phyloP scores from a whole-genome alignment of 2,113 vertebrate genomes.

The Seriola quinqueradiata region DNA sequence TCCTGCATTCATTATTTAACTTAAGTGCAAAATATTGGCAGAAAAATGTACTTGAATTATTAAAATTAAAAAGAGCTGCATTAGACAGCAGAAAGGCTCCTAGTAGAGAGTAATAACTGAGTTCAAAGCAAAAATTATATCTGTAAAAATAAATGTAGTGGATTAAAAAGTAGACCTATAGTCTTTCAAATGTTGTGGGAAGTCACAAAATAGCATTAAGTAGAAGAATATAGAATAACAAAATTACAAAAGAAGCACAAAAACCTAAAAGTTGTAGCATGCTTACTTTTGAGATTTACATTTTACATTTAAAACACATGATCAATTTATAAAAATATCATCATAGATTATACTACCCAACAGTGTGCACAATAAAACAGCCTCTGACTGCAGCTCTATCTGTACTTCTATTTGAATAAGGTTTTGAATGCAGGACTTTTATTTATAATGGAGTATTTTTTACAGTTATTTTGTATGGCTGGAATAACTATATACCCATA shows the following conservation, averaged over 20 bases:
- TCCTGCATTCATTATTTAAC: not conserved
- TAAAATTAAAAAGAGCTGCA: not conserved
- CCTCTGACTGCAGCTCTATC: not conserved
- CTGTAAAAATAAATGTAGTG: not conserved
- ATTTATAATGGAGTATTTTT: not conserved
- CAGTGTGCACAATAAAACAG: not conserved
- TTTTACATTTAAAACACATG: not conserved
- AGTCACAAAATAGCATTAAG: too few species aligned
- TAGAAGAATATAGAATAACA: too few species aligned
- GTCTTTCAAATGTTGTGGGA: not conserved
- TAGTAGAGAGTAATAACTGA: not conserved
- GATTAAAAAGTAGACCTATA: not conserved
- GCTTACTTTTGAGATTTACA: not conserved
- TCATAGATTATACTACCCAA: not conserved
- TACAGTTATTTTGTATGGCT: not conserved
- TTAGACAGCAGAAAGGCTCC: not conserved
- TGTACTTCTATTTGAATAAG: conserved; percentile 1
- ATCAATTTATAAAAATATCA: not conserved
- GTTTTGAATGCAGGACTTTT: not conserved
- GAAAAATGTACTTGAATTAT: not conserved
- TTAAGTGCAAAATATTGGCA: not conserved
- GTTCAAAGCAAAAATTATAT: not conserved
- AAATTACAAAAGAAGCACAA: too few species aligned
- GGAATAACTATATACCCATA: too few species aligned
- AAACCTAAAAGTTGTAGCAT: not conserved